Conservation (phyloP, 1,140 invertebrate genomes). For the Ceratosolen fusciceps region DNA sequence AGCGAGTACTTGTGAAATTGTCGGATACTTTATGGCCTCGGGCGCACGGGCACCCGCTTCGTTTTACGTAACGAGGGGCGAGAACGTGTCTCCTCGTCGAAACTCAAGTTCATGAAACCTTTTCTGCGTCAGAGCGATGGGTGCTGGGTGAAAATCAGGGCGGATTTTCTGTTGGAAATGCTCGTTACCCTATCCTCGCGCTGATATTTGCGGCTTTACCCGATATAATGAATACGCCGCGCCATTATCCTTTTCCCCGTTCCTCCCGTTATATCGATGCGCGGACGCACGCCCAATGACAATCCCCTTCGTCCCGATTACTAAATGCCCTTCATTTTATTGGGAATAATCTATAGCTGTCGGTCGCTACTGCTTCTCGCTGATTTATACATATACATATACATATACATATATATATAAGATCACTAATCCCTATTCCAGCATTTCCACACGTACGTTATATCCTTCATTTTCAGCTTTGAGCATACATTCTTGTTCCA, state of each 20-base stretch:
- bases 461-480: too few relatives aligned
- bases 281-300: neutral
- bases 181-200: neutral
- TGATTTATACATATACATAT: neutral
- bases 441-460: too few relatives aligned
- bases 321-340: neutral
- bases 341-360: neutral
- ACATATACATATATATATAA: too few relatives aligned
- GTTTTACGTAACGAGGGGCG: neutral
- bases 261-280: neutral
- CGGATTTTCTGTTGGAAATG: neutral
- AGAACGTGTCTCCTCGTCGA: neutral
- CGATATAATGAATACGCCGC: slow-evolving; percentile 4
- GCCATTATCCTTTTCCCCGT: neutral
- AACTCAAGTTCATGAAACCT: neutral
- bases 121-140: neutral
- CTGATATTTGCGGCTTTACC: neutral
- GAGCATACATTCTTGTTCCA: too few relatives aligned
- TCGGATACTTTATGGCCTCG: too few relatives aligned
- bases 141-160: neutral
- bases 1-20: too few relatives aligned
- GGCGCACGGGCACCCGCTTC: too few relatives aligned
- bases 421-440: too few relatives aligned
- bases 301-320: neutral
- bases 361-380: too few relatives aligned